Base-by-base conservation (phyloP, 2,797 vertebrate genomes). In the Nannoperca obscura region DNA sequence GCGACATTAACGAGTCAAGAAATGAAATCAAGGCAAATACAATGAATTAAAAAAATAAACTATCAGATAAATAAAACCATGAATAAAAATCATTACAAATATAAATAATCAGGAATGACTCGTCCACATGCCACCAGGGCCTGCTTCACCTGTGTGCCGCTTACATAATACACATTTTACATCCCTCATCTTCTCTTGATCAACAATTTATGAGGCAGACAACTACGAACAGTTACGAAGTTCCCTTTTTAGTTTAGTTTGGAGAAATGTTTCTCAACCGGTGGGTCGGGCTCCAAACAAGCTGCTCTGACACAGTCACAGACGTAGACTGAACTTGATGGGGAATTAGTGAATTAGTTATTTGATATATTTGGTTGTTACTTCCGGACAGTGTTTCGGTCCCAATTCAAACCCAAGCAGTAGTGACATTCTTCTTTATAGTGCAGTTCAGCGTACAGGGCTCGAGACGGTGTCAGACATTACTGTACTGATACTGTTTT, bases 21-120 rank as follows among this genome's bases (percentile, higher is more conserved):
- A 27, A 27, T 27, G 24, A 89, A 84, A 88, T 70, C 76, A 91
- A 93, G 91, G 88, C 91, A 88, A 82, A 82, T 69, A 71, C 74
- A 87, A 71, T 54, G 24, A 53, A 71, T 74, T 74, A 88, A 74
- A 90, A 83, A 91, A 90, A 88, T 70, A 88, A 91, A 85, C 32
- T 60, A 80, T 69, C 36, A 76, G 42, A 88, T 73, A 82, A 88
- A 86, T 87, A 3, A 77, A 86, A 74, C 17, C 75, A 83, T 78
- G 83, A 88, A 91, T 76, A 65, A 54, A 88, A 86, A 83, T 54
- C 19, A 64, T 74, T 62, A 73, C 19, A 88, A 82, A 83, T 67
- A 78, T 54, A 83, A 85, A 83, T 72, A 87, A 81, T 22, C 9
- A 67, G 36, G 46, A 67, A 47, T 80, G 22, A 79, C 78, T 10